Percentiles rank a stretch among this genome's conserved stretches.
These are phyloP conservation scores for Bilobella aurantiaca DNA, from an alignment of 1,140 invertebrate genomes.

Conservation along the genomic window DNA sequence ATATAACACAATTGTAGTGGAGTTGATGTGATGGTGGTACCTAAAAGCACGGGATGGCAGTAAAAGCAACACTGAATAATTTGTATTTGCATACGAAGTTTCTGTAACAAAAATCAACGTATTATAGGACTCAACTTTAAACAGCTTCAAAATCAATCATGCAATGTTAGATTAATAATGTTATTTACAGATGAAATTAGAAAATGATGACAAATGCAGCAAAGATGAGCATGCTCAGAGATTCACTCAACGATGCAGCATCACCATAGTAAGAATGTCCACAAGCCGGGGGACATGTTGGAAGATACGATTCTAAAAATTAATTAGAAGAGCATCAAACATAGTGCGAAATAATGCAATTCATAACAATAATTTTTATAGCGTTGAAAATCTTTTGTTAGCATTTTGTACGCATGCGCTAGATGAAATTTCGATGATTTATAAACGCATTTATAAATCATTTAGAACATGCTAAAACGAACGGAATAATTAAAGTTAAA, in stretches of 20 bases:
- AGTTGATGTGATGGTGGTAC: neutral
- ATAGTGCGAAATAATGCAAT: too few relatives aligned
- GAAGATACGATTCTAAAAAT: slow-evolving; percentile 4
- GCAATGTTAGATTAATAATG: neutral
- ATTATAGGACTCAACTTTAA: neutral
- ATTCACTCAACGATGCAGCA: neutral
- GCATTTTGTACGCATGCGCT: neutral
- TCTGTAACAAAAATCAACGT: neutral
- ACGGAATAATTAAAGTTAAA: neutral
- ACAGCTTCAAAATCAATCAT: neutral
- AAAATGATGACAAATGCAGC: neutral
- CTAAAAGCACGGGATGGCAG: neutral
- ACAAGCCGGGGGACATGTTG: slow-evolving; percentile 9
- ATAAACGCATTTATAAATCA: neutral
- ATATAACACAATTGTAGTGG: neutral
- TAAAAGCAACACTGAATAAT: neutral
- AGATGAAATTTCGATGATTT: neutral
- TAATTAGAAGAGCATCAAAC: neutral
- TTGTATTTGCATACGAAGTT: neutral
- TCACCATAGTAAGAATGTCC: slow-evolving; percentile 10
- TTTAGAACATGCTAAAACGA: neutral
- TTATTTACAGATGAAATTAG: neutral
- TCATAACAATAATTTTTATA: too few relatives aligned
- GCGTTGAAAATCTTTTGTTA: neutral
- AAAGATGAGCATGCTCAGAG: slow-evolving; percentile 3